Base-by-base conservation (phyloP, 1,140 invertebrate genomes). In the Aphaenogaster rudis region DNA sequence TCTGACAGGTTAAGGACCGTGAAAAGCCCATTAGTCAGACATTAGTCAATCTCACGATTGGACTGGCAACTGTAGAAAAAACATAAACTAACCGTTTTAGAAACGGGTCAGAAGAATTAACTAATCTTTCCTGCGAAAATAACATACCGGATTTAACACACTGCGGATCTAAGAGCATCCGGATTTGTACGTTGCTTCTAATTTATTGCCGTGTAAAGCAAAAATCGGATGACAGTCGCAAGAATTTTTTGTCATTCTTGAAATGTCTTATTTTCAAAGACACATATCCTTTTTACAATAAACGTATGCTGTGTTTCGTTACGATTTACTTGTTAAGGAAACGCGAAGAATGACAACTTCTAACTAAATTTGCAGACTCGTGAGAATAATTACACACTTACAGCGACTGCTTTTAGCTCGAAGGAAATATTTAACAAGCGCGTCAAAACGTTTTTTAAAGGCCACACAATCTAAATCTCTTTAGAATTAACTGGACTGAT, bases 341-440 rank as follows among this genome's bases (percentile, higher is more conserved):
- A 50, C 17, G n/a, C 11, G 28, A 67, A 67, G 61, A 80, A 52
- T 39, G 13, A 33, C 45, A 17, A 28, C 28, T 28, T 80, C 63
- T 50, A 80, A 69, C 45, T 52, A 69, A 67, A 52, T 67, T 67
- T 52, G n/a, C 63, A 15, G 33, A 80, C 39, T 48, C 39, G 28
- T 63, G 76, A 78, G 39, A 52, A 67, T 80, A 39, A 80, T 80
- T 80, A 33, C 9, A 39, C 28, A 13, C n/a, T 80, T 15, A 52
- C 78, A 50, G 13, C 13, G 13, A 39, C 6, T 33, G n/a, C n/a
- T 39, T 39, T 80, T 67, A 80, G 11, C 63, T 28, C 7, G 45
- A 80, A 42, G 13, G 63, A 80, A 78, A 50, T 21, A n/a, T 36
- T 17, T 66, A n/a, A 66, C 42, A 79, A 61, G 21, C 7, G 45